phyloP scores from a whole-genome alignment of 1,140 invertebrate genomes.

The Hyles vespertilio region DNA sequence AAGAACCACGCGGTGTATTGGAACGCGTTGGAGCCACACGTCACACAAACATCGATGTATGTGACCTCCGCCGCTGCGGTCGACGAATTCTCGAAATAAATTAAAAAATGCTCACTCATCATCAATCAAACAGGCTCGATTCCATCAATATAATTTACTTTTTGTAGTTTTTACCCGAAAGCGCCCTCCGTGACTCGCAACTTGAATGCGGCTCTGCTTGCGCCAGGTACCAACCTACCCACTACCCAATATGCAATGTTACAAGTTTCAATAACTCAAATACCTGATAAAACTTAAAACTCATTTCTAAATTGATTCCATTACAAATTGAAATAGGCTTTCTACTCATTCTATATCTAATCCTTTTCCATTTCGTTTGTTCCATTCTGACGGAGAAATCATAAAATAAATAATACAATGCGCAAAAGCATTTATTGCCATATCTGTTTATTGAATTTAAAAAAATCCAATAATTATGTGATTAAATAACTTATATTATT shows the following conservation, averaged over 20 bases:
- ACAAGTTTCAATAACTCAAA: constrained; percentile 2
- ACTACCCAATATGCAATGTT: background rate
- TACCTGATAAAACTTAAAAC: constrained; percentile 17
- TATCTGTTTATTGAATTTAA: no score
- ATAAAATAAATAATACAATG: no score
- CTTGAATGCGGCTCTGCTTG: constrained; percentile 28
- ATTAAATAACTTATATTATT: no score
- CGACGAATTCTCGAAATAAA: constrained; percentile 72
- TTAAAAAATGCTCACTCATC: constrained; percentile 73
- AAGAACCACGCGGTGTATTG: no score
- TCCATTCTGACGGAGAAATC: no score
- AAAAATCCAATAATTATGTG: no score
- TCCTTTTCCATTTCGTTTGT: constrained; percentile 10
- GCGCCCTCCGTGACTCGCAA: constrained; percentile 65
- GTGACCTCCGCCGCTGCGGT: constrained; percentile 45
- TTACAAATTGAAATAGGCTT: constrained; percentile 18
- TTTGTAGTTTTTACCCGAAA: constrained; percentile 72
- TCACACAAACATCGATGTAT: constrained; percentile 9
- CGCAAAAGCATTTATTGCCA: no score
- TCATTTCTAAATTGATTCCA: constrained; percentile 28
- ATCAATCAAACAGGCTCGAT: constrained; percentile 73
- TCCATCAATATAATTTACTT: constrained; percentile 75
- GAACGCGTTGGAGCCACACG: no score
- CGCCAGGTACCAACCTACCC: constrained; percentile 46
- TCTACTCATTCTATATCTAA: constrained; percentile 15